These are phyloP conservation scores for Diabrotica undecimpunctata DNA, from an alignment of 1,140 invertebrate species.

Conservation along the genomic window DNA sequence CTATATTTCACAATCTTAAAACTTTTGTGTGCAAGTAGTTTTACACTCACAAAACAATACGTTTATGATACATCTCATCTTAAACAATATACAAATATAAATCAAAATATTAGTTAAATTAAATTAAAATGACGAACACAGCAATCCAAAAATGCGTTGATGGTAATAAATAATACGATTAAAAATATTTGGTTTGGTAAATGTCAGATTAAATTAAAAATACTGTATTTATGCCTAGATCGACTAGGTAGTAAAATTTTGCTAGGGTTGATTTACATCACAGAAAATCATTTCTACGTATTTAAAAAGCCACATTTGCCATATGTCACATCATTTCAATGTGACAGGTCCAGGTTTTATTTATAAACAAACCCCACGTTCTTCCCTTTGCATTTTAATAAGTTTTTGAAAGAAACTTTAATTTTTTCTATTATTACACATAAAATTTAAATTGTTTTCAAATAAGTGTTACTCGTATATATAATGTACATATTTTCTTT, in stretches of 20 bases:
- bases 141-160: neutral
- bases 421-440: too few relatives aligned
- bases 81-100: neutral
- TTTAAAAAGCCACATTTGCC: too few relatives aligned
- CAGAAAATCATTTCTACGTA: neutral
- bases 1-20: too few relatives aligned
- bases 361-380: too few relatives aligned
- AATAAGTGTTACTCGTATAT: too few relatives aligned
- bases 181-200: slow-evolving; percentile 1
- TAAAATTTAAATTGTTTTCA: too few relatives aligned
- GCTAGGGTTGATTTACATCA: neutral
- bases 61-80: slow-evolving; percentile 8
- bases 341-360: too few relatives aligned
- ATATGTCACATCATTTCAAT: too few relatives aligned
- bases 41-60: neutral
- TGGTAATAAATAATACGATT: neutral
- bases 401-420: too few relatives aligned
- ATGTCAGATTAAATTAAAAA: slow-evolving; percentile 1
- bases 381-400: too few relatives aligned
- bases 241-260: neutral
- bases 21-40: too few relatives aligned
- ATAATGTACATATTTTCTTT: too few relatives aligned
- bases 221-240: neutral
- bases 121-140: neutral
- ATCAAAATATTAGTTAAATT: neutral